Percentiles rank a stretch among this genome's conserved stretches.
Conservation (phyloP, 64 coral and sea anemone genomes). For the Stichodactyla helianthus region DNA sequence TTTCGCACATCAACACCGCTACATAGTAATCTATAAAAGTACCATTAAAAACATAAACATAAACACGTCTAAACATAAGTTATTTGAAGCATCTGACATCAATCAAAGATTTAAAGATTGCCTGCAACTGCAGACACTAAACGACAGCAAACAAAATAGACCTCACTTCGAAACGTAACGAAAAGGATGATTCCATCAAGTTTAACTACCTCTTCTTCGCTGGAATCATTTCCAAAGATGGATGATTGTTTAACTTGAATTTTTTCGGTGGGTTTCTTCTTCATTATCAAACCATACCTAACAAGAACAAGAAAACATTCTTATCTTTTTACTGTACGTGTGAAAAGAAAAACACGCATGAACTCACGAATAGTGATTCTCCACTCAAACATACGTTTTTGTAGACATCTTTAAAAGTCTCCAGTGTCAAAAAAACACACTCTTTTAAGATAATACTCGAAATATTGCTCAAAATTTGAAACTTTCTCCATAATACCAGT, state of each 20-base stretch:
- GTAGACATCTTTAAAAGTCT: background rate
- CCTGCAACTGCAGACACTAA: too few relatives aligned
- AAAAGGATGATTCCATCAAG: too few relatives aligned
- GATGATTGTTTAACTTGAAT: slow-evolving; percentile 62
- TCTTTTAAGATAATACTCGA: background rate
- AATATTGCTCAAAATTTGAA: background rate
- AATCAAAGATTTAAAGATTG: too few relatives aligned
- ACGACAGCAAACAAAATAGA: background rate
- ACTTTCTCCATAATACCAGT: background rate
- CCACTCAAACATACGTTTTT: background rate
- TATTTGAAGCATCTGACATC: too few relatives aligned
- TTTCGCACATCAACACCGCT: too few relatives aligned
- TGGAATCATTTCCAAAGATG: slow-evolving; percentile 85
- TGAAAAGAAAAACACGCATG: background rate
- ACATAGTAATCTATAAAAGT: too few relatives aligned
- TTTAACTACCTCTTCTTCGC: slow-evolving; percentile 78
- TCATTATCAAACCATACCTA: slow-evolving; percentile 94
- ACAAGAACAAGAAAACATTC: background rate
- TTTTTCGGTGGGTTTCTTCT: slow-evolving; percentile 43
- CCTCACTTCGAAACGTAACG: background rate
- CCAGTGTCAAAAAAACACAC: background rate
- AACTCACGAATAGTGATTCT: background rate
- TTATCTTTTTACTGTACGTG: background rate
- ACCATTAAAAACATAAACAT: too few relatives aligned
- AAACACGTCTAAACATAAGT: too few relatives aligned